These are phyloP conservation scores for Strongylocentrotus purpuratus DNA, from an alignment of 35 echinoderm and acorn worm species.

Conservation along the genomic window DNA sequence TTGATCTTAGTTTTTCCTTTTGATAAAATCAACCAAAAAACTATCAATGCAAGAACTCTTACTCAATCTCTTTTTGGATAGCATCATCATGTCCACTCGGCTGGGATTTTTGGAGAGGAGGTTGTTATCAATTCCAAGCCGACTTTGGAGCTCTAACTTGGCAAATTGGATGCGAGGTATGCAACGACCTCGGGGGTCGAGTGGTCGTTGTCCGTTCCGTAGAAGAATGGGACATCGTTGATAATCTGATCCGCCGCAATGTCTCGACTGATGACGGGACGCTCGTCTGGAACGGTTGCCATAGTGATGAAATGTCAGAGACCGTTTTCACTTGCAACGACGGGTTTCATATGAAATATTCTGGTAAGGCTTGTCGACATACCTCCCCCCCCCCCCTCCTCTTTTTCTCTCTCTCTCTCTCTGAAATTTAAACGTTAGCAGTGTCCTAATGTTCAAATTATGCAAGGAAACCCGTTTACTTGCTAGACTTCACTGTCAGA, in stretches of 20 bases:
- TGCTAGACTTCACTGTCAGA: too few species aligned
- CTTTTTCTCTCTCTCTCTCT: too few species aligned
- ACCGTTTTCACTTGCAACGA: neutral
- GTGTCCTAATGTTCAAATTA: too few species aligned
- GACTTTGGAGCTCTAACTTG: neutral
- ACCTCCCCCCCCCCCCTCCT: neutral
- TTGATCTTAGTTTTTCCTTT: too few species aligned
- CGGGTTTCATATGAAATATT: constrained; percentile 14
- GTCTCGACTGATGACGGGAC: neutral
- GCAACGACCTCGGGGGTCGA: neutral
- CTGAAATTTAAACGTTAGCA: too few species aligned
- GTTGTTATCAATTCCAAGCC: neutral
- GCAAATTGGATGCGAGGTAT: neutral
- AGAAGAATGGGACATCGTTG: neutral
- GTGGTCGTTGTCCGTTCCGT: neutral
- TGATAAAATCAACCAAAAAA: too few species aligned
- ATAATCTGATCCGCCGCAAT: neutral
- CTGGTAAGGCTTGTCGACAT: neutral
- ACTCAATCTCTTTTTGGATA: neutral
- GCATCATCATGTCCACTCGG: neutral
- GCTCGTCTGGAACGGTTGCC: neutral
- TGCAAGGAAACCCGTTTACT: too few species aligned
- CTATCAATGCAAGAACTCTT: too few species aligned
- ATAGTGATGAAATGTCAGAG: neutral
- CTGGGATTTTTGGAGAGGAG: constrained; percentile 20